Conservation (phyloP, 2,797 vertebrate genomes). For the Acanthiza pusilla region DNA sequence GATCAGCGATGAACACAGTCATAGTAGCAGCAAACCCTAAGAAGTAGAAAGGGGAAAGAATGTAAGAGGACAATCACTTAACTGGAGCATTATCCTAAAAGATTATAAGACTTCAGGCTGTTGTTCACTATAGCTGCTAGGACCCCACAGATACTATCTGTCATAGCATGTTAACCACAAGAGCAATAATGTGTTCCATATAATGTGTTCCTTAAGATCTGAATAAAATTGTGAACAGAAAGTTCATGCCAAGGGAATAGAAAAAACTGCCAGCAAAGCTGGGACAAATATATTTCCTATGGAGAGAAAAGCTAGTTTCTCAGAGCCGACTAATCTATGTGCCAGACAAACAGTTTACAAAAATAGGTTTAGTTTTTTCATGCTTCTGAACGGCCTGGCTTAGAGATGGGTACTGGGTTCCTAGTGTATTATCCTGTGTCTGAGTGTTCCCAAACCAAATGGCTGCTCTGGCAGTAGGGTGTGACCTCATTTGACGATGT, state of each 20-base stretch:
- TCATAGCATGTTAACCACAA: neutral
- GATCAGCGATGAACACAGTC: neutral
- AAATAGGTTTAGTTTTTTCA: neutral
- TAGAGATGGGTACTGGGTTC: neutral
- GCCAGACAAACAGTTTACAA: slow-evolving; percentile 7
- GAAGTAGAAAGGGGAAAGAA: neutral
- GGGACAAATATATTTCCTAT: neutral
- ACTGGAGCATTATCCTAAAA: neutral
- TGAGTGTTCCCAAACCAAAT: neutral
- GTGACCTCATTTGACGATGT: neutral
- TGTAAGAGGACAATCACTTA: neutral
- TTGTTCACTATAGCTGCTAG: neutral
- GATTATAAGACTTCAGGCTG: neutral
- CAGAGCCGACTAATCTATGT: neutral
- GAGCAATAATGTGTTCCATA: neutral
- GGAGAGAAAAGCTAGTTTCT: neutral
- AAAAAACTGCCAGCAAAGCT: neutral
- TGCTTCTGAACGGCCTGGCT: neutral
- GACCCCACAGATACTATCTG: neutral
- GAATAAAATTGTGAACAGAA: neutral
- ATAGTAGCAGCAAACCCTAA: neutral
- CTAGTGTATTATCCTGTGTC: neutral
- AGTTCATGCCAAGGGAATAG: neutral
- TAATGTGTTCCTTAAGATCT: neutral
- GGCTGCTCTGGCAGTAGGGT: neutral